phyloP scores from a whole-genome alignment of 2,797 vertebrate genomes.

The Falco cherrug region DNA sequence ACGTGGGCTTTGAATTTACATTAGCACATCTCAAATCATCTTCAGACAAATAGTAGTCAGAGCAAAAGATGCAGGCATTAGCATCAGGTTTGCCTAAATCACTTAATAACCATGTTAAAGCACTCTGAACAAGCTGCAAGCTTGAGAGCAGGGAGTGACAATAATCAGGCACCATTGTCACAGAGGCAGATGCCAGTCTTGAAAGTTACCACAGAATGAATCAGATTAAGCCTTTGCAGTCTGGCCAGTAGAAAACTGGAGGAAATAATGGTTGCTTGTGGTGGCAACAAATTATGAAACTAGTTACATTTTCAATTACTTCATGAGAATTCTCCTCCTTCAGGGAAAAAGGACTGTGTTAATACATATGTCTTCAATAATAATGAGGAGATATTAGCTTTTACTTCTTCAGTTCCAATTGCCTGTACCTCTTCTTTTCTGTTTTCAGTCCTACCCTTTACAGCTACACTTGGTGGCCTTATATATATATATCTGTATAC shows the following conservation, averaged over 20 bases:
- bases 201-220: not conserved
- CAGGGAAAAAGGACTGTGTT: not conserved
- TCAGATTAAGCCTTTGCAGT: not conserved
- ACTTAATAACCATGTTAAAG: not conserved
- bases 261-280: not conserved
- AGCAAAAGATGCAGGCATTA: not conserved
- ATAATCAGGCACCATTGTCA: constrained; percentile 7
- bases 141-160: not conserved
- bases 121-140: not conserved
- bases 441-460: not conserved
- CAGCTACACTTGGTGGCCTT: not conserved
- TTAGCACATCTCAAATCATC: not conserved
- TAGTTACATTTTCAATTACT: not conserved
- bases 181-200: not conserved
- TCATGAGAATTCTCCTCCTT: not conserved
- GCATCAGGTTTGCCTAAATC: constrained; percentile 4
- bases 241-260: not conserved
- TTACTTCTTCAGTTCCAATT: not conserved
- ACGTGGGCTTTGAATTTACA: not conserved
- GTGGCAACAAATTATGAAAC: not conserved
- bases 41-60: not conserved
- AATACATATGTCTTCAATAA: not conserved
- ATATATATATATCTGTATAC: not conserved
- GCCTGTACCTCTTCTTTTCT: not conserved
- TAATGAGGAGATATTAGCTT: not conserved